Conservation (phyloP, 2,888 invertebrate genomes). For the Mesoligia furuncula region DNA sequence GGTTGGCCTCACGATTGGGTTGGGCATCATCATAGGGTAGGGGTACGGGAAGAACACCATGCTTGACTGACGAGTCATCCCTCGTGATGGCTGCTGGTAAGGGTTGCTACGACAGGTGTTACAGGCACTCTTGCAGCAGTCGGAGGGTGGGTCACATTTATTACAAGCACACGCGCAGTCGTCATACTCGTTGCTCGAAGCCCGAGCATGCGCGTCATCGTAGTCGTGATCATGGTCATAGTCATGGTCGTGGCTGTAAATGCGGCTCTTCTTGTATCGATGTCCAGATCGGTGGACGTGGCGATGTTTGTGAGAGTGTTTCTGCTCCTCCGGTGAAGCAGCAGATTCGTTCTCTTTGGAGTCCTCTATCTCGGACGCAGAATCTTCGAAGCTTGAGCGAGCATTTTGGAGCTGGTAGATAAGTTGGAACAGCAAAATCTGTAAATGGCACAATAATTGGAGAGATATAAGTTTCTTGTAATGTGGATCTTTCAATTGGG, state of each 20-base stretch:
- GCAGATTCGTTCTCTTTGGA: slow-evolving; percentile 47
- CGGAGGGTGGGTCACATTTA: slow-evolving; percentile 65
- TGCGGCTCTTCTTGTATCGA: slow-evolving; percentile 36
- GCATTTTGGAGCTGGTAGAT: slow-evolving; percentile 42
- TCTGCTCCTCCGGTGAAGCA: slow-evolving; percentile 38
- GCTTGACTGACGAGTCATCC: slow-evolving; percentile 47
- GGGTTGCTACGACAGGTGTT: slow-evolving; percentile 50
- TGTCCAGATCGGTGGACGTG: slow-evolving; percentile 34
- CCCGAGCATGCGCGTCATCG: not conserved
- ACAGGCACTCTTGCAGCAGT: slow-evolving; percentile 71
- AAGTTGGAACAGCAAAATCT: slow-evolving; percentile 56
- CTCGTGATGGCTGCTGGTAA: slow-evolving; percentile 25
- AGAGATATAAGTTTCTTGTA: not conserved
- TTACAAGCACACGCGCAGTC: slow-evolving; percentile 69
- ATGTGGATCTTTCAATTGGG: not conserved
- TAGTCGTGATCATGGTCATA: slow-evolving; percentile 9
- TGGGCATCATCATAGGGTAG: slow-evolving; percentile 65
- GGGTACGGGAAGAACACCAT: slow-evolving; percentile 73
- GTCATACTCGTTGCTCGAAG: slow-evolving; percentile 63
- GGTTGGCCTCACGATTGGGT: not conserved
- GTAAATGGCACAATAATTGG: slow-evolving; percentile 5
- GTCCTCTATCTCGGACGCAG: slow-evolving; percentile 18
- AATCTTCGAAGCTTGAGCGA: slow-evolving; percentile 35
- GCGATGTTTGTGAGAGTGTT: slow-evolving; percentile 36
- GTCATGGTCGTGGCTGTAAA: slow-evolving; percentile 13